Conservation (phyloP, 2,797 vertebrate species). For the Chrysocyon brachyurus region DNA sequence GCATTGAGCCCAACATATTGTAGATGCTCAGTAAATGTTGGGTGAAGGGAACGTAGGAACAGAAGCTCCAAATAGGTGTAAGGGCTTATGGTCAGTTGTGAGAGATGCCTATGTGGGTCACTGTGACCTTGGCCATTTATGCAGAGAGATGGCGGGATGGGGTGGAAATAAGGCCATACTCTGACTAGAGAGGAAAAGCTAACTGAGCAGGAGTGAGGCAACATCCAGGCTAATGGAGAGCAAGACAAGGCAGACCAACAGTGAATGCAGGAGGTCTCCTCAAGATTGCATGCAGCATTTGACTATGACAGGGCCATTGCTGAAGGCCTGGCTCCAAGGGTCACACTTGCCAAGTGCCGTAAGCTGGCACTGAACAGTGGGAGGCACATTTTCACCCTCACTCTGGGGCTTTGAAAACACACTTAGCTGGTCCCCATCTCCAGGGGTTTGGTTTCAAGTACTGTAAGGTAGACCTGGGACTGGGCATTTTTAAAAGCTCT, state of each 20-base stretch:
- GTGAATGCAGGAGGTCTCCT: neutral
- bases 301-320: neutral
- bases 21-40: neutral
- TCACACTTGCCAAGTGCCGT: neutral
- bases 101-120: constrained; percentile 2
- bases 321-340: neutral
- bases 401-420: neutral
- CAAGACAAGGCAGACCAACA: neutral
- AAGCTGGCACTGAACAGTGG: neutral
- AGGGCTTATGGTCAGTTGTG: neutral
- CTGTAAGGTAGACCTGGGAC: neutral
- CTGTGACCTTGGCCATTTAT: neutral
- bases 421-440: neutral
- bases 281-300: neutral
- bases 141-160: neutral
- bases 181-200: neutral
- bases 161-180: neutral
- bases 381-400: neutral
- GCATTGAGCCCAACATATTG: neutral
- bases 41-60: neutral
- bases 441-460: neutral
- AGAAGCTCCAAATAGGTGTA: constrained; percentile 3
- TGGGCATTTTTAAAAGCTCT: neutral
- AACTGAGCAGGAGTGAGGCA: neutral
- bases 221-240: neutral